These are phyloP conservation scores for Hypena proboscidalis DNA, from an alignment of 2,888 invertebrate species.

Conservation along the genomic window DNA sequence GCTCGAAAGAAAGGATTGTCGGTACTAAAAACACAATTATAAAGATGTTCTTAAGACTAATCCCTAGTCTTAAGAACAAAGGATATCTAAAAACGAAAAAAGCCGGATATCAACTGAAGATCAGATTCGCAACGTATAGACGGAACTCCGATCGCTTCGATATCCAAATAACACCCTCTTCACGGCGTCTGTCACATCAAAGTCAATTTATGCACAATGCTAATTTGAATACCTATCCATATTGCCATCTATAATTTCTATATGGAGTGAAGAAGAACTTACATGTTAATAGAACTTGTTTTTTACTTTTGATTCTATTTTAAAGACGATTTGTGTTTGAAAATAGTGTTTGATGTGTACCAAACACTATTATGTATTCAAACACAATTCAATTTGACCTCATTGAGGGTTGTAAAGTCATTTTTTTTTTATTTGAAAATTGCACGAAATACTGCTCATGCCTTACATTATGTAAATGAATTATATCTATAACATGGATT, in stretches of 20 bases:
- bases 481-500: too few relatives aligned
- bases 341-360: too few relatives aligned
- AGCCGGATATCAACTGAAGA: constrained; percentile 58
- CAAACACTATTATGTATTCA: too few relatives aligned
- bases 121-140: constrained; percentile 50
- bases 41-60: constrained; percentile 24
- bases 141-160: constrained; percentile 51
- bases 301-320: too few relatives aligned
- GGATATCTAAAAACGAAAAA: constrained; percentile 42
- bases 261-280: not conserved
- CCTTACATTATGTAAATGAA: too few relatives aligned
- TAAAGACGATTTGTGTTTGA: too few relatives aligned
- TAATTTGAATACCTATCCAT: constrained; percentile 54
- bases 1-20: constrained; percentile 40
- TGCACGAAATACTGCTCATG: too few relatives aligned
- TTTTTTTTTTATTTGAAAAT: too few relatives aligned
- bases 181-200: constrained; percentile 58
- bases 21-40: constrained; percentile 30
- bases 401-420: too few relatives aligned
- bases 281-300: not conserved
- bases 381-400: too few relatives aligned
- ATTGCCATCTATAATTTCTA: too few relatives aligned
- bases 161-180: constrained; percentile 60
- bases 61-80: constrained; percentile 18
- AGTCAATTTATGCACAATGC: constrained; percentile 49